Evolutionary conservation across 2,113 vertebrate species (phyloP).

Genomic region (Alligator mississippiensis): DNA sequence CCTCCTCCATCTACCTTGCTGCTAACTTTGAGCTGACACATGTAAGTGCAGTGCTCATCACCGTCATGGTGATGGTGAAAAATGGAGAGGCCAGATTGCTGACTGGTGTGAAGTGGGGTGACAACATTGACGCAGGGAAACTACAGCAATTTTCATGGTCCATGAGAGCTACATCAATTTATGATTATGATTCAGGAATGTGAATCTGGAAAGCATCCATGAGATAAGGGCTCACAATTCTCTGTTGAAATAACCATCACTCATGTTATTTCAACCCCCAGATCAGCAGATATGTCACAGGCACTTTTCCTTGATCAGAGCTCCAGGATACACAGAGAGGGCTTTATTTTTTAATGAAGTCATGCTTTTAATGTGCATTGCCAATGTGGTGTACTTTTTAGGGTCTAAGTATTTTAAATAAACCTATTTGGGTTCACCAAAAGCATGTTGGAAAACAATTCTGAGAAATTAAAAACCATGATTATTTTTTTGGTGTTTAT

Average conservation of each 20-base stretch:
- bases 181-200: background rate
- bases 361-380: background rate
- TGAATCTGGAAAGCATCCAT: background rate
- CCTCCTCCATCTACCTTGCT: background rate
- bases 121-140: background rate
- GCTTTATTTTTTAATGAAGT: background rate
- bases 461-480: background rate
- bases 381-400: background rate
- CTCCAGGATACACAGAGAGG: background rate
- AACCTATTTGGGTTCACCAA: background rate
- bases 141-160: too few relatives aligned
- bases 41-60: too few relatives aligned
- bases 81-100: background rate
- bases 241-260: background rate
- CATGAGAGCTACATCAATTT: background rate
- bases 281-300: background rate
- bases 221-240: background rate
- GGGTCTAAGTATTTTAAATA: background rate
- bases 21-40: background rate
- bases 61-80: background rate
- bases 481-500: background rate
- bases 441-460: background rate
- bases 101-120: background rate
- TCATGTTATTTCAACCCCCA: background rate
- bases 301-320: background rate